Evolutionary conservation across 2,113 vertebrate genomes (phyloP).

Genomic region (Aegithalos caudatus): DNA sequence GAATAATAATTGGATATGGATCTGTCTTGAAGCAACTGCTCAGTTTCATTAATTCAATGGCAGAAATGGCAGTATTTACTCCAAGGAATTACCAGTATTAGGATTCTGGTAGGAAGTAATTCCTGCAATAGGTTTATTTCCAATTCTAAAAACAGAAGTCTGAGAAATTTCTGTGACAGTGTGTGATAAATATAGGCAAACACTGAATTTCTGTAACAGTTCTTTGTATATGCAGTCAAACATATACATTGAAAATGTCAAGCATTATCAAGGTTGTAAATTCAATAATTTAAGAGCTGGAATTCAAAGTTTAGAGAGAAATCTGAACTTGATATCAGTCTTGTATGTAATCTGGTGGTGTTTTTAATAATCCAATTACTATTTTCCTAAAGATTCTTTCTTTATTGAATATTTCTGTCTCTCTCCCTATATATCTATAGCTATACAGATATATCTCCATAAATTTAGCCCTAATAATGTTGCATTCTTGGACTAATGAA

Average conservation of each 20-base stretch:
- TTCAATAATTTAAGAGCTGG: neutral
- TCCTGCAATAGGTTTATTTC: conserved; percentile 1
- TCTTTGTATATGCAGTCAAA: neutral
- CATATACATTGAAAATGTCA: neutral
- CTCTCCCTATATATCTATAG: neutral
- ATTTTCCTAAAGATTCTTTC: neutral
- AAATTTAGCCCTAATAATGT: neutral
- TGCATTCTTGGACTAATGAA: neutral
- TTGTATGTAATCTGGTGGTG: neutral
- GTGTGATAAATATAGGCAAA: conserved; percentile 36
- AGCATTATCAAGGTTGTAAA: neutral
- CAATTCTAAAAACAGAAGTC: conserved; percentile 10
- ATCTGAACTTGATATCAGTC: neutral
- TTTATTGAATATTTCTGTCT: neutral
- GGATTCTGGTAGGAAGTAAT: neutral
- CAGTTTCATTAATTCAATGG: neutral
- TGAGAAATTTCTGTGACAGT: neutral
- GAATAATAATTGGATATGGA: neutral
- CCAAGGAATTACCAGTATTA: neutral
- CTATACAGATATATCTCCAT: neutral
- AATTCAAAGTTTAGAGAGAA: neutral
- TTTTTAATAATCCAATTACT: neutral
- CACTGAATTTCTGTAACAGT: neutral
- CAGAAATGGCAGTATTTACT: neutral
- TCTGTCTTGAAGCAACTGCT: neutral